Evolutionary conservation across 2,113 vertebrate species (phyloP).

Genomic region (Dissostichus mawsoni): DNA sequence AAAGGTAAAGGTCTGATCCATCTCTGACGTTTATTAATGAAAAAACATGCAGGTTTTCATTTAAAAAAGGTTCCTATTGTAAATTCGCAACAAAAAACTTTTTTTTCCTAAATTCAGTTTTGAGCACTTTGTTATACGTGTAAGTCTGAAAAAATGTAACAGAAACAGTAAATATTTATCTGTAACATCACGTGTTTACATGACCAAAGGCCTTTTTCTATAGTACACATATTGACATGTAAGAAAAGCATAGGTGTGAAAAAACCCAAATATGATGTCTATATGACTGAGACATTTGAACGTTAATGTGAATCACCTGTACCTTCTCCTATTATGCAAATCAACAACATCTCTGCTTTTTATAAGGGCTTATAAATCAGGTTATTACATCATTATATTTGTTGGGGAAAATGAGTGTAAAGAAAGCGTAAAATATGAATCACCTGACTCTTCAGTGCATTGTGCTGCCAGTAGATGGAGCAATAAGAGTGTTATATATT

Average conservation of each 20-base stretch:
- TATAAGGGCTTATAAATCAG: too few species aligned
- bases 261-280: not conserved
- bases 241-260: too few species aligned
- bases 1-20: too few species aligned
- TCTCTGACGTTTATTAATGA: too few species aligned
- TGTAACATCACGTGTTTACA: not conserved
- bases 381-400: too few species aligned
- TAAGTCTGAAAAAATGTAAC: not conserved
- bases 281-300: too few species aligned
- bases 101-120: not conserved
- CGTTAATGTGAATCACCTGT: not conserved
- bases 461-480: constrained; percentile 67
- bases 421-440: not conserved
- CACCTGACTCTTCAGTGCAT: not conserved
- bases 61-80: too few species aligned
- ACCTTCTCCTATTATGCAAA: not conserved
- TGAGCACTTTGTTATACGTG: not conserved
- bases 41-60: too few species aligned
- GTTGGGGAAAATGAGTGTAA: too few species aligned
- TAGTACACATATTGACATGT: too few species aligned
- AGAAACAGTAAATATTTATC: not conserved
- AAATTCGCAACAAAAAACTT: not conserved
- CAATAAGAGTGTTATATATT: constrained; percentile 15
- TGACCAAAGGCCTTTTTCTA: too few species aligned
- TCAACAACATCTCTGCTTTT: too few species aligned